phyloP scores from a whole-genome alignment of 2,113 vertebrate species.

The Panthera uncia region DNA sequence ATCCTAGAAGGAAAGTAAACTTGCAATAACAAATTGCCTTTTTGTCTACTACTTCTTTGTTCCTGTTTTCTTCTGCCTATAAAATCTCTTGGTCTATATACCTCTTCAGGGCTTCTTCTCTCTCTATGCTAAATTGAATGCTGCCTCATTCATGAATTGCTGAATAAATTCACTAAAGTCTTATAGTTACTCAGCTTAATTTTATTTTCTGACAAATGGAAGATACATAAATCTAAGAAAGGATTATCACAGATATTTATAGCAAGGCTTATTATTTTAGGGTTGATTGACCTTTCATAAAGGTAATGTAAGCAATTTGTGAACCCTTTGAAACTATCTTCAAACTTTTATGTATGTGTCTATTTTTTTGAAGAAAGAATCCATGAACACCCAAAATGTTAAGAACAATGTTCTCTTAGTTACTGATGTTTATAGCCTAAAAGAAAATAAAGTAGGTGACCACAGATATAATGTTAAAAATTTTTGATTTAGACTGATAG shows the following conservation, averaged over 20 bases:
- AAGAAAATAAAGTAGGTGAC: not conserved
- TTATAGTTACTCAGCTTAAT: not conserved
- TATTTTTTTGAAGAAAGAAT: not conserved
- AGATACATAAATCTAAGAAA: not conserved
- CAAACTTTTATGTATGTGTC: not conserved
- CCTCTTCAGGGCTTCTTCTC: not conserved
- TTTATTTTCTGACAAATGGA: not conserved
- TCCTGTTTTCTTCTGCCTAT: not conserved
- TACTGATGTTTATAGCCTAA: not conserved
- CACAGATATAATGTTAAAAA: not conserved
- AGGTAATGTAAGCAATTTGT: not conserved
- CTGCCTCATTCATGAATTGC: not conserved
- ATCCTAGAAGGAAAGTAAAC: not conserved
- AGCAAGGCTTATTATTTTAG: not conserved
- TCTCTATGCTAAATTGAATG: not conserved
- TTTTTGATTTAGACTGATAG: not conserved
- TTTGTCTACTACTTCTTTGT: not conserved
- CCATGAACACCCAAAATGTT: not conserved
- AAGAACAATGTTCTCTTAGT: not conserved
- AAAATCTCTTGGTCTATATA: not conserved
- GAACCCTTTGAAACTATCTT: not conserved
- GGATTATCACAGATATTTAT: not conserved
- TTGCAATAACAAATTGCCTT: not conserved
- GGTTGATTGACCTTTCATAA: not conserved
- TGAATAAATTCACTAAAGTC: not conserved